A percentile compares a stretch with the other conserved stretches of the same genome.
These are phyloP conservation scores for Hydrotaea diabolus DNA, from an alignment of 2,888 invertebrate species.

Conservation along the genomic window DNA sequence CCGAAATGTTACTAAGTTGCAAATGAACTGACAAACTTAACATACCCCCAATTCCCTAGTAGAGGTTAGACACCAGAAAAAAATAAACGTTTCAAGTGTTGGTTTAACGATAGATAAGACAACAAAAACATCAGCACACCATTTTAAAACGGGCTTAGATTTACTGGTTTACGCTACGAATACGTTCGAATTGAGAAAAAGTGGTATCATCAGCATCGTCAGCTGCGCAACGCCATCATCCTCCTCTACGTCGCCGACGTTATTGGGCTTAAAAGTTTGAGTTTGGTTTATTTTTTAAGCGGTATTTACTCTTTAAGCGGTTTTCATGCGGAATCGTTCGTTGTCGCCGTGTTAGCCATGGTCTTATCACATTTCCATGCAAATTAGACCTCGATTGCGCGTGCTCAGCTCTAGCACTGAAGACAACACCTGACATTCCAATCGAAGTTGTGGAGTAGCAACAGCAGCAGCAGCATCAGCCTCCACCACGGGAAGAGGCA, in stretches of 20 bases:
- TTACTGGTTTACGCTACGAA: conserved; percentile 50
- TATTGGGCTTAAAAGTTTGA: not conserved
- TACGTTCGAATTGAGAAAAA: conserved; percentile 21
- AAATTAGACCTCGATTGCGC: conserved; percentile 73
- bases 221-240: too few species aligned
- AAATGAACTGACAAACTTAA: too few species aligned
- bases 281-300: not conserved
- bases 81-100: too few species aligned
- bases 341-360: conserved; percentile 35
- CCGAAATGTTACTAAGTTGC: too few species aligned
- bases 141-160: conserved; percentile 23
- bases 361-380: conserved; percentile 75
- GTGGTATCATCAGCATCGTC: not conserved
- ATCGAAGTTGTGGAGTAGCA: not conserved
- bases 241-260: not conserved
- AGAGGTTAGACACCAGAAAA: not conserved
- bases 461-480: conserved; percentile 42
- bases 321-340: not conserved
- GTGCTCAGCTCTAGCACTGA: conserved; percentile 32
- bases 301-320: conserved; percentile 29
- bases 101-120: not conserved
- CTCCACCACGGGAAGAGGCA: not conserved
- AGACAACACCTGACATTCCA: conserved; percentile 2
- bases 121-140: not conserved
- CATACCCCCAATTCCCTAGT: too few species aligned